Conservation (phyloP, 1,140 invertebrate species). For the Drosophila azteca region DNA sequence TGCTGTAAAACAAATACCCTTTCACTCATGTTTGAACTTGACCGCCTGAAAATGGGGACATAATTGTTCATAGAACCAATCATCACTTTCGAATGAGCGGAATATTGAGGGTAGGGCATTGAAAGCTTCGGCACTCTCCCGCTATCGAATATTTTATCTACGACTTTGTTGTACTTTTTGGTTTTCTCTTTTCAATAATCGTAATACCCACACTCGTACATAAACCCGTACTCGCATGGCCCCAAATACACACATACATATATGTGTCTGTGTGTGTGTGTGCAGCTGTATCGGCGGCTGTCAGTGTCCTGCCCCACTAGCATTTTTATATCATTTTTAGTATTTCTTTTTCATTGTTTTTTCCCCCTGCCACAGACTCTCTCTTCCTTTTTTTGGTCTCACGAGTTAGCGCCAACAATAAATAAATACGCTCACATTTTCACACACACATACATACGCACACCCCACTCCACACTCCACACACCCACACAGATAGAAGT, state of each 20-base stretch:
- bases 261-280: no score
- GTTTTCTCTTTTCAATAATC: conserved; percentile 43
- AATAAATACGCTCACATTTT: conserved; percentile 73
- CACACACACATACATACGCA: conserved; percentile 35
- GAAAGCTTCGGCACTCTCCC: no score
- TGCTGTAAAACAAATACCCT: no score
- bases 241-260: conserved; percentile 5
- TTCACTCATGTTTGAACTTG: no score
- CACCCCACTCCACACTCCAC: not conserved
- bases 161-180: conserved; percentile 14
- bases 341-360: conserved; percentile 63
- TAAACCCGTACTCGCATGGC: conserved; percentile 7
- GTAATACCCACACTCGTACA: conserved; percentile 37
- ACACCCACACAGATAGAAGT: conserved; percentile 18
- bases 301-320: conserved; percentile 52
- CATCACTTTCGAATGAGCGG: no score
- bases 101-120: no score
- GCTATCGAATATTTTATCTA: no score
- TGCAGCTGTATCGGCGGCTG: conserved; percentile 47
- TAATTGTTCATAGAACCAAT: no score
- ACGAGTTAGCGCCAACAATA: conserved; percentile 78
- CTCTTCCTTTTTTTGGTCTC: conserved; percentile 69
- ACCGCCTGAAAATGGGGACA: no score
- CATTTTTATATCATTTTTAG: conserved; percentile 78
- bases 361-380: conserved; percentile 17